Base-by-base conservation (phyloP, 2,888 invertebrate species). In the Micoletzkya japonica region DNA sequence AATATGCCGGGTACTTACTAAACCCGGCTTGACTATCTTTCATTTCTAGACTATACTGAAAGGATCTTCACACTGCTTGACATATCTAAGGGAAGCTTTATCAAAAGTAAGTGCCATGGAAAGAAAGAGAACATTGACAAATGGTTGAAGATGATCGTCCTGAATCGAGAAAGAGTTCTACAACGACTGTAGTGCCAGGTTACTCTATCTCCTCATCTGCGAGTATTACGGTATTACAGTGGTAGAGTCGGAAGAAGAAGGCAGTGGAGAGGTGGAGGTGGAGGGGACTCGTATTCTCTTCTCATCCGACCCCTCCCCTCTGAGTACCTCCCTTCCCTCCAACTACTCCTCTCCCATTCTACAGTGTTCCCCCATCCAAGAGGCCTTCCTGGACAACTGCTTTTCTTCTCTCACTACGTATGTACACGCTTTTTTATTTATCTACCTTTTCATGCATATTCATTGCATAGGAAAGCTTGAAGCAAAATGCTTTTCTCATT, bases 331-430 rank as follows among this genome's bases (percentile, higher is more conserved):
- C 54, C 10, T 59, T 28, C 28, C 24, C n/a, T 59, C 59, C 37
- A 2, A 26, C 37, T 24, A 57, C 32, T 39, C 39, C 60, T 26
- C 28, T 28, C 26, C 60, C n/a, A 6, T 39, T 39, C 39, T 4
- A 14, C 24, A 64, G 30, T 64, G 64, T 34, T 64, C 64, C 2
- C 2, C 24, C 3, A 26, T 36, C 6, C 64, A 64, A 20, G 64
- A 64, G 36, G 52, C 34, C 26, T 64, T 52, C 52, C 36, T 64
- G 50, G 52, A 50, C 4, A 52, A 64, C 3, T 64, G 64, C 52
- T 64, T 52, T 36, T 64, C 64, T 14, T 50, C 50, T 10, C 26
- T 64, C 36, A 39, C 64, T 26, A 52, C 50, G 64, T 64, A 14
- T 34, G n/a, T n/a, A n/a, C n/a, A n/a, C n/a, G 61, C 4, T 56